Base-by-base conservation (phyloP, 2,888 invertebrate species). In the Hydraecia micacea region DNA sequence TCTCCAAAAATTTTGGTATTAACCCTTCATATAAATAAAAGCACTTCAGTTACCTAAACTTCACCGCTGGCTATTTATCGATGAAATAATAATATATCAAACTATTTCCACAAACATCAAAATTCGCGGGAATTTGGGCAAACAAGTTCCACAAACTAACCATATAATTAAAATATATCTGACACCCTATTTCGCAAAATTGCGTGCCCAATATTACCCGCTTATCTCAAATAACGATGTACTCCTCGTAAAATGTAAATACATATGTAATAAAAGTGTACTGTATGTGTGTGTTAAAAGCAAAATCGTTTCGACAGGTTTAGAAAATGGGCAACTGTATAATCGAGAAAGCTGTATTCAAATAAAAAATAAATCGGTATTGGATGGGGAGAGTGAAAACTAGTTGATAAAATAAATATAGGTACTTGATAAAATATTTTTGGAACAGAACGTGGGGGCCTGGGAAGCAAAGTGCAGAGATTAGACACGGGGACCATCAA, bases 401-500 rank as follows among this genome's bases (percentile, higher is more conserved):
- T 81, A 80, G 63, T 79, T 52, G 63, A 13, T 70, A 66, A 73
- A 85, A 73, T 80, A 84, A 84, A 87, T 75, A 46, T 76, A 73
- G 83, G 70, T 75, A 42, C 65, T 79, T 79, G 60, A 52, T 75
- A 73, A 68, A 71, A 80, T 84, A 85, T 84, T 87, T 88, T 87
- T 75, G 52, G 80, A 84, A 77, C 66, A 81, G 77, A 68, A 75
- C 72, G 77, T 85, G 79, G 80, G 71, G 85, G 75, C 72, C 66
- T 70, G 88, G 85, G 90, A 58, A 93, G 93, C 94, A 94, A 94
- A 96, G 95, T 95, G 96, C 95, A 94, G 94, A 96, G 96, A 96
- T 96, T 96, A 96, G 95, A 93, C 93, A 92, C 91, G 90, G 93
- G 91, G 91, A 93, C 95, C 96, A 96, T 96, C 96, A 96, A 96